Conservation (phyloP, 2,113 vertebrate species). For the Thermophis baileyi region DNA sequence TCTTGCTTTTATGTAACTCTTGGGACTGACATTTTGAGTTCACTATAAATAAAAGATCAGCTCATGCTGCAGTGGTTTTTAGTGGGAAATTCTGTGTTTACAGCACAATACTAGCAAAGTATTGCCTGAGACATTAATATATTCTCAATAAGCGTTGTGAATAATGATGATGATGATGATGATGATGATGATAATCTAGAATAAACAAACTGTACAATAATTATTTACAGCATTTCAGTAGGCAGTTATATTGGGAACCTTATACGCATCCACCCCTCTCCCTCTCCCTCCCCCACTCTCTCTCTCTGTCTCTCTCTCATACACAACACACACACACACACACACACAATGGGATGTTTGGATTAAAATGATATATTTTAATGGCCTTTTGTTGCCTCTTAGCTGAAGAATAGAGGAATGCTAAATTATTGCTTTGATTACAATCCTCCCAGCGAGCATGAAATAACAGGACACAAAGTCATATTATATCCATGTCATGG, state of each 20-base stretch:
- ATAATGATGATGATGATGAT: too few species aligned
- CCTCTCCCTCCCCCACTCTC: too few species aligned
- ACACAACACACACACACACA: background rate
- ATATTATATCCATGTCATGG: slow-evolving; percentile 90
- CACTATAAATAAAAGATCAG: slow-evolving; percentile 4
- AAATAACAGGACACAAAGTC: slow-evolving; percentile 76
- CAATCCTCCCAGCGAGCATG: slow-evolving; percentile 80
- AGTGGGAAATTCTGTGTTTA: background rate
- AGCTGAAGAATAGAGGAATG: slow-evolving; percentile 88
- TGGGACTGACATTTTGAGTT: slow-evolving; percentile 4
- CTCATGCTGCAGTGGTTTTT: background rate
- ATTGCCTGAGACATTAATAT: background rate
- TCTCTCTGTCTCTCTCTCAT: too few species aligned
- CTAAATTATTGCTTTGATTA: slow-evolving; percentile 89
- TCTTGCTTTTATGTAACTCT: slow-evolving; percentile 13
- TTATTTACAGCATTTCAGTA: background rate
- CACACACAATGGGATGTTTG: background rate
- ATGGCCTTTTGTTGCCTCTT: slow-evolving; percentile 46
- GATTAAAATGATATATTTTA: slow-evolving; percentile 21
- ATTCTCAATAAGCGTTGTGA: background rate
- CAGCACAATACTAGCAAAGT: background rate
- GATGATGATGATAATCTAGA: too few species aligned
- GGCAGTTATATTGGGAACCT: background rate
- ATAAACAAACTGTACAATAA: background rate
- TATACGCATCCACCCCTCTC: background rate